Percentiles rank a stretch among this genome's conserved stretches.
These are phyloP conservation scores for Gallinago solitaria DNA, from an alignment of 2,797 vertebrate genomes.

Conservation along the genomic window DNA sequence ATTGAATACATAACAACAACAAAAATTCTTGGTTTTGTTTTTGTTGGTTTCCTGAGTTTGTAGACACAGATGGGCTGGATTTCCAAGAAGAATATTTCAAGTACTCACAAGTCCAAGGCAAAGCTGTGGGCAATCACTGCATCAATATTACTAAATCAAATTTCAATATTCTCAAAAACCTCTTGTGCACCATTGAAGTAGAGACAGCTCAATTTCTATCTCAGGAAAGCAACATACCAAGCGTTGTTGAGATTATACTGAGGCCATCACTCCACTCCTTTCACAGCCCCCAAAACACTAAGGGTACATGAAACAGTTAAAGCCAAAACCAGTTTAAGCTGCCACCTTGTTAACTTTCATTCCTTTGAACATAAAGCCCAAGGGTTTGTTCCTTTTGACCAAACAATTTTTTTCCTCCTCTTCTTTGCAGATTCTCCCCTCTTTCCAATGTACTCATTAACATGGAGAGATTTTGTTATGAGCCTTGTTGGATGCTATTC, in stretches of 20 bases:
- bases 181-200: background rate
- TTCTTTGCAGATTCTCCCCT: background rate
- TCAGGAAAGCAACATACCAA: background rate
- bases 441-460: slow-evolving; percentile 51
- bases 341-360: slow-evolving; percentile 48
- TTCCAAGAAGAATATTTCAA: slow-evolving; percentile 7
- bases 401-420: slow-evolving; percentile 8
- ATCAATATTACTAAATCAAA: background rate
- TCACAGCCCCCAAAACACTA: background rate
- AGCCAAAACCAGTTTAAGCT: slow-evolving; percentile 29
- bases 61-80: background rate
- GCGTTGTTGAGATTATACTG: background rate
- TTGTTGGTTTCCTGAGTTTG: background rate
- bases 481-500: slow-evolving; percentile 35
- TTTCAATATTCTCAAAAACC: slow-evolving; percentile 11
- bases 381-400: slow-evolving; percentile 39
- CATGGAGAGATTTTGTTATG: slow-evolving; percentile 7
- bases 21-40: fast-evolving
- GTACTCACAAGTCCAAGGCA: background rate
- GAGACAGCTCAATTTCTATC: background rate
- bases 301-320: slow-evolving; percentile 15
- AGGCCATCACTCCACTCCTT: background rate
- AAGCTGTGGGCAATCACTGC: background rate
- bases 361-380: slow-evolving; percentile 53
- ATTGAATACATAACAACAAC: background rate